Conservation (phyloP, 1,140 invertebrate genomes). For the Drosophila ananassae region DNA sequence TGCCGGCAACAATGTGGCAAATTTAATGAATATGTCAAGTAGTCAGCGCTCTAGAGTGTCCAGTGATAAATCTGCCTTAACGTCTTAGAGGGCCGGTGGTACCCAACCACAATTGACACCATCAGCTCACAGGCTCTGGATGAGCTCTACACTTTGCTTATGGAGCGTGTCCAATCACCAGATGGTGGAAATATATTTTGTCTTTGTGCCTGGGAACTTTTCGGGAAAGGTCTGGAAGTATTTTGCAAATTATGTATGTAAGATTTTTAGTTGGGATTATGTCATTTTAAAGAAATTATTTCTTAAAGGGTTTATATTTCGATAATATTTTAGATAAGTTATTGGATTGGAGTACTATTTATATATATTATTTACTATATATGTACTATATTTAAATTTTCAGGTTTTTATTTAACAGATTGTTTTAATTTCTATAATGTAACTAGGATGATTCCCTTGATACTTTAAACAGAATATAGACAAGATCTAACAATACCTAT, state of each 20-base stretch:
- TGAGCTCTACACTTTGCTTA: conserved; percentile 34
- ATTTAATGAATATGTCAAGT: conserved; percentile 81
- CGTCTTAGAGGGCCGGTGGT: conserved; percentile 54
- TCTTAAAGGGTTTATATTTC: too few species aligned
- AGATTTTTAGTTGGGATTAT: not conserved
- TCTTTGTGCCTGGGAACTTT: conserved; percentile 27
- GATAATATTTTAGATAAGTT: too few species aligned
- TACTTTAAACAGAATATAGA: too few species aligned
- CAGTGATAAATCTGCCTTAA: conserved; percentile 76
- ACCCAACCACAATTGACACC: conserved; percentile 29
- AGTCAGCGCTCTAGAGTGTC: conserved; percentile 69
- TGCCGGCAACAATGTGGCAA: conserved; percentile 74
- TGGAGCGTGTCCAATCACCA: conserved; percentile 50
- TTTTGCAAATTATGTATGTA: not conserved
- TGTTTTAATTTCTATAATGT: too few species aligned
- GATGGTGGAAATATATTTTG: conserved; percentile 35
- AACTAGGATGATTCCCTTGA: too few species aligned
- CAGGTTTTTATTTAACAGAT: too few species aligned
- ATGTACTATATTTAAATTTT: too few species aligned
- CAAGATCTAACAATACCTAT: too few species aligned
- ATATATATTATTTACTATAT: too few species aligned
- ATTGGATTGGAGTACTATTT: too few species aligned
- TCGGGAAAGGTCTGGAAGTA: not conserved
- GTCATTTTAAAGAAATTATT: not conserved
- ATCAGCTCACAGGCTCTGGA: conserved; percentile 5